phyloP scores from a whole-genome alignment of 2,797 vertebrate species.

The Alfaro cultratus region DNA sequence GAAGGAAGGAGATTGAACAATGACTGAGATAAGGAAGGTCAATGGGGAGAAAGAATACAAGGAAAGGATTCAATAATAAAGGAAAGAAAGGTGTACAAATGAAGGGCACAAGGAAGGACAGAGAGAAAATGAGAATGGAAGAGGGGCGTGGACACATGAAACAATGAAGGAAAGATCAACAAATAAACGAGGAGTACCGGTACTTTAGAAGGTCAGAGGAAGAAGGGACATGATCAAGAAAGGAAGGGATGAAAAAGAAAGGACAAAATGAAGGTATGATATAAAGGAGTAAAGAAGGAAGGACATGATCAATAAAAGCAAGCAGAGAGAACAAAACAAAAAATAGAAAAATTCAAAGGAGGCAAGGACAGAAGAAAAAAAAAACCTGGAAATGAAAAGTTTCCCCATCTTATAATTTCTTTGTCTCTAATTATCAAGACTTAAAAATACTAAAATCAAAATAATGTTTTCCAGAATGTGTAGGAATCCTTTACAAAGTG shows the following conservation, averaged over 20 bases:
- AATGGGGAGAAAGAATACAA: background rate
- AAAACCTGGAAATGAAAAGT: background rate
- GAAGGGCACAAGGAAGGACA: background rate
- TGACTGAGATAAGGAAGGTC: background rate
- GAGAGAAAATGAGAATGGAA: background rate
- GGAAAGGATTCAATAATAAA: background rate
- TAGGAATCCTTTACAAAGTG: constrained; percentile 5
- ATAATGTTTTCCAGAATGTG: background rate
- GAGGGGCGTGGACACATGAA: background rate
- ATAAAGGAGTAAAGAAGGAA: background rate
- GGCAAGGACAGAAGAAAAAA: background rate
- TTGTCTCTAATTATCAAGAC: background rate
- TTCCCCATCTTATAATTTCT: background rate
- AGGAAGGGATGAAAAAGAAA: background rate
- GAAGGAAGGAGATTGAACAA: background rate
- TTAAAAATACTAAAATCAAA: background rate
- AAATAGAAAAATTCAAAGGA: background rate
- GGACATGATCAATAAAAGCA: background rate
- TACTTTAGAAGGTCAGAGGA: background rate
- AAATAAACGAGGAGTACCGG: background rate
- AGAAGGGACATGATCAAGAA: background rate
- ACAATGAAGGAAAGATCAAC: background rate
- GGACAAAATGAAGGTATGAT: background rate
- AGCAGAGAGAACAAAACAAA: background rate
- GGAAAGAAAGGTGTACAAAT: background rate